Evolutionary conservation across 2,797 vertebrate species (phyloP).

Genomic region (Accipiter superciliosus): DNA sequence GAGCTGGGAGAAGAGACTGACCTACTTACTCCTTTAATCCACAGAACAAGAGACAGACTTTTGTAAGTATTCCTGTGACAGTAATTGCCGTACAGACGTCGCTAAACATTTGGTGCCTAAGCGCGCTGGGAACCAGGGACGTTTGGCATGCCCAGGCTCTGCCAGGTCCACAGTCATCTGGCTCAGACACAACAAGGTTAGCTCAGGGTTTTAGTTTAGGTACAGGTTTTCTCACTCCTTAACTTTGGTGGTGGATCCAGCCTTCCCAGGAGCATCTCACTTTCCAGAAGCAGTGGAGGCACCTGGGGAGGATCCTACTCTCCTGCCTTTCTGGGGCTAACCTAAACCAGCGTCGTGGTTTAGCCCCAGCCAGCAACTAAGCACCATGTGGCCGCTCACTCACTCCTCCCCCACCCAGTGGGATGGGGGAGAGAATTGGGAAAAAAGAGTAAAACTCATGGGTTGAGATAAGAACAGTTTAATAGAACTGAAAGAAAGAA

Average conservation of each 20-base stretch:
- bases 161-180: neutral
- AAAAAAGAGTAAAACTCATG: no score
- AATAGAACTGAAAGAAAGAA: no score
- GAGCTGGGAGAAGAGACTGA: neutral
- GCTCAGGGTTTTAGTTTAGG: neutral
- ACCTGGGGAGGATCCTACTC: neutral
- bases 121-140: neutral
- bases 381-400: no score
- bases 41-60: neutral
- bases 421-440: no score
- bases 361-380: no score
- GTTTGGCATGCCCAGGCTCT: neutral
- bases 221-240: neutral
- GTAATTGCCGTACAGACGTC: fast-evolving
- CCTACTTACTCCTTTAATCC: neutral
- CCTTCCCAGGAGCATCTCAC: neutral
- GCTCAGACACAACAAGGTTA: fast-evolving
- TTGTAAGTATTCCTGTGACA: neutral
- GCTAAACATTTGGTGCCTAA: neutral
- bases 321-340: neutral
- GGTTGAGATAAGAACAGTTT: no score
- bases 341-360: neutral
- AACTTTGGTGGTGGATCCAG: neutral
- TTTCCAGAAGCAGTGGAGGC: neutral
- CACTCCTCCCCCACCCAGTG: no score